Evolutionary conservation across 1,140 invertebrate species (phyloP).

Genomic region (Nautilus pompilius): DNA sequence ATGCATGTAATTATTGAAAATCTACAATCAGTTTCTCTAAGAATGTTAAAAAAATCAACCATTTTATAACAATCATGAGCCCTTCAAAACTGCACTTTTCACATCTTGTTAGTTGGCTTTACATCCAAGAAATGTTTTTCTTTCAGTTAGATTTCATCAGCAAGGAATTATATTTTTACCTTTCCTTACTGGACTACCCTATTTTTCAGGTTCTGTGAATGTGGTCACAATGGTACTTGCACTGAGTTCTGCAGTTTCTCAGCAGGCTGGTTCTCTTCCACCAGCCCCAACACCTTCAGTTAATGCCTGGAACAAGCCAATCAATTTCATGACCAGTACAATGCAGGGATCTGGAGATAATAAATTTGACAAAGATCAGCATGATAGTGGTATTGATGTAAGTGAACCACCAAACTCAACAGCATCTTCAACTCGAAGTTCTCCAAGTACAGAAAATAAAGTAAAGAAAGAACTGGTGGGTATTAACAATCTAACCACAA

Average conservation of each 20-base stretch:
- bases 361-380: constrained; percentile 54
- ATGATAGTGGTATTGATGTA: constrained; percentile 60
- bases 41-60: too few species aligned
- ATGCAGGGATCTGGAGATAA: constrained; percentile 15
- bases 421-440: constrained; percentile 57
- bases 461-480: constrained; percentile 31
- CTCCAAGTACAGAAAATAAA: constrained; percentile 56
- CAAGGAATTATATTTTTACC: too few species aligned
- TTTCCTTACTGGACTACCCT: too few species aligned
- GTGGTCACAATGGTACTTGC: constrained; percentile 3
- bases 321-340: constrained; percentile 54
- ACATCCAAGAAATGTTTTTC: too few species aligned
- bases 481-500: too few species aligned
- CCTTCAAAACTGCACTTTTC: too few species aligned
- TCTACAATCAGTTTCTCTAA: too few species aligned
- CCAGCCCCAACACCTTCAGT: constrained; percentile 57
- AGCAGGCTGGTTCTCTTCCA: not conserved
- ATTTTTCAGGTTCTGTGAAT: constrained; percentile 9
- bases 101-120: too few species aligned
- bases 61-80: too few species aligned
- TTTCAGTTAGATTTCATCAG: too few species aligned
- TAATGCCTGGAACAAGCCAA: constrained; percentile 84
- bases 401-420: constrained; percentile 58
- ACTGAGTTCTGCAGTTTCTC: not conserved
- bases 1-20: too few species aligned